Evolutionary conservation across 2,888 invertebrate species (phyloP), one percentile per base, ranked within the genome.

Genomic region (Mythimna vitellina): DNA sequence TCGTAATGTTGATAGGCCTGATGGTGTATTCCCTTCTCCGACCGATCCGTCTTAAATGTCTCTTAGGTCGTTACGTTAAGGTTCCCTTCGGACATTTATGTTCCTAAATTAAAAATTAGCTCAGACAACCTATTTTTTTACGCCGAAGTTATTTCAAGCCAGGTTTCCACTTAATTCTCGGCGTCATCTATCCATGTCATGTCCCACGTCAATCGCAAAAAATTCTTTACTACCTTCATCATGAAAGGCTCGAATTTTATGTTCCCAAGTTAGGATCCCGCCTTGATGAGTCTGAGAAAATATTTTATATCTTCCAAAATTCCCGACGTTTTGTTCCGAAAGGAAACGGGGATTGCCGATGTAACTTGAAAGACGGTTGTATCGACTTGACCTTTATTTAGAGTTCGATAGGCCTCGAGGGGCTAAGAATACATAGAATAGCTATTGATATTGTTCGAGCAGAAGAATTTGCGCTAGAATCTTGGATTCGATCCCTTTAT

Each of bases 321-420:
- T 65, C 63, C 68, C 74, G 62, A 64, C 64, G 51, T 81, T 74
- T 74, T 75, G 75, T 77, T 84, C 76, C 53, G 80, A 56, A 20
- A 61, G 65, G 66, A 66, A 72, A 65, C 71, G 60, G 60, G 65
- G 14, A 68, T 60, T 57, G 73, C 56, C 61, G 35, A 72, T 65
- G 77, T 73, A 61, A 70, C 73, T 61, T 66, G 81, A 66, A 57
- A 72, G 56, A 60, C 63, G n/a, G 20, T 71, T 57, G 73, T 81
- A 80, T 81, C 38, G 69, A 77, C 69, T 69, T 81, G 76, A 82
- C 82, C 79, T 81, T 81, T 73, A 75, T 76, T 73, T 68, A 65
- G 67, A 70, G 53, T 71, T 65, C 53, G 62, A 81, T 81, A 68
- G 70, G 65, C 54, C 61, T 75, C 64, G 57, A 49, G 58, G 65